phyloP scores from a whole-genome alignment of 1,140 invertebrate species.

The Brachionus plicatilis region DNA sequence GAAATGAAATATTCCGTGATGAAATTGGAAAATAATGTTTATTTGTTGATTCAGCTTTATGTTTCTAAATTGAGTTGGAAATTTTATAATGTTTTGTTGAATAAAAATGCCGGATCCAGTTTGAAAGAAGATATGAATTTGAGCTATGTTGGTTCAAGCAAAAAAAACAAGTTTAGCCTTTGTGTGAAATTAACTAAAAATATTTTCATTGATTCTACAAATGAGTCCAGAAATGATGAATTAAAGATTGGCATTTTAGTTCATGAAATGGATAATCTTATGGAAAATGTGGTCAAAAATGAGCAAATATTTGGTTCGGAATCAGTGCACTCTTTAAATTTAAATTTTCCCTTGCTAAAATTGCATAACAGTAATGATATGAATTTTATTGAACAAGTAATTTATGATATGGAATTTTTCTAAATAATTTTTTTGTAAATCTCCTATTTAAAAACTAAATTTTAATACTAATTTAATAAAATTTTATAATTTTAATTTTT shows the following conservation, averaged over 20 bases:
- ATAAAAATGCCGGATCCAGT: not conserved
- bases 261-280: not conserved
- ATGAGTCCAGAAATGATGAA: not conserved
- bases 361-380: not conserved
- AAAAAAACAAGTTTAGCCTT: not conserved
- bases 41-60: not conserved
- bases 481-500: not conserved
- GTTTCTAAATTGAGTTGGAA: not conserved
- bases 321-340: not conserved
- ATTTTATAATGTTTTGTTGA: not conserved
- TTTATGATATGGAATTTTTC: slow-evolving; percentile 31
- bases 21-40: not conserved
- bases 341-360: not conserved
- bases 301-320: not conserved
- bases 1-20: not conserved
- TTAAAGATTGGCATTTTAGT: not conserved
- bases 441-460: too few species aligned
- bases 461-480: not conserved
- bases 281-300: not conserved
- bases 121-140: not conserved
- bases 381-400: not conserved
- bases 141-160: not conserved
- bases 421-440: not conserved
- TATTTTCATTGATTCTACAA: not conserved
- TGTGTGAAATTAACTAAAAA: slow-evolving; percentile 1